Conservation (phyloP, 2,797 vertebrate genomes). For the Enoplosus armatus region DNA sequence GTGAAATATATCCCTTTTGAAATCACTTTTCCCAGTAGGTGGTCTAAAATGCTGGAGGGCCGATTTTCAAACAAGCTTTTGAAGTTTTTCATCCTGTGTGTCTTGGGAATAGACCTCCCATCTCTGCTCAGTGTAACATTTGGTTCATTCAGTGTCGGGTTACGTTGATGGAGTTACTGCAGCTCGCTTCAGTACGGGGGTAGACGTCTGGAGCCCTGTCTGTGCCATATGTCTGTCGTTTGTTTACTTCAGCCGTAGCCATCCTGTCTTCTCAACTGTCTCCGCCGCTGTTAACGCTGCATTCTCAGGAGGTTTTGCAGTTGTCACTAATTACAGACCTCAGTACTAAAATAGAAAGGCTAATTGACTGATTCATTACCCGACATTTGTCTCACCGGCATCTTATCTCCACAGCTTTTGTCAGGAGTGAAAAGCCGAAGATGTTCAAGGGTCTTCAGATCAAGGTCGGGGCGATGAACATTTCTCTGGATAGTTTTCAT, state of each 20-base stretch:
- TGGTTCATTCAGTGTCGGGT: slow-evolving; percentile 52
- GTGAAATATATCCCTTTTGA: neutral
- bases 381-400: slow-evolving; percentile 23
- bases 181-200: slow-evolving; percentile 18
- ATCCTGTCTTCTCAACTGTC: slow-evolving; percentile 50
- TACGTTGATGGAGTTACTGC: slow-evolving; percentile 21
- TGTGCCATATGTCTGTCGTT: slow-evolving; percentile 63
- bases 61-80: slow-evolving; percentile 28
- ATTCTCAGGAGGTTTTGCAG: slow-evolving; percentile 52
- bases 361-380: slow-evolving; percentile 27
- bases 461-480: slow-evolving; percentile 86
- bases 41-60: slow-evolving; percentile 23
- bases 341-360: slow-evolving; percentile 25
- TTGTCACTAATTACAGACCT: slow-evolving; percentile 53
- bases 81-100: slow-evolving; percentile 16
- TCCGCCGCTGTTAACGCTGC: slow-evolving; percentile 33
- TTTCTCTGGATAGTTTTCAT: slow-evolving; percentile 19
- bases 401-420: slow-evolving; percentile 90
- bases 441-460: slow-evolving; percentile 98
- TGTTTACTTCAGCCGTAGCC: slow-evolving; percentile 64
- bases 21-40: slow-evolving; percentile 30
- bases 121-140: slow-evolving; percentile 32
- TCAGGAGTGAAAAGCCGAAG: slow-evolving; percentile 98
- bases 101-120: slow-evolving; percentile 45
- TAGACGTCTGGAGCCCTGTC: slow-evolving; percentile 18